Evolutionary conservation across 2,113 vertebrate genomes (phyloP), one percentile per base, ranked within the genome.

Genomic region (Peromyscus californicus): DNA sequence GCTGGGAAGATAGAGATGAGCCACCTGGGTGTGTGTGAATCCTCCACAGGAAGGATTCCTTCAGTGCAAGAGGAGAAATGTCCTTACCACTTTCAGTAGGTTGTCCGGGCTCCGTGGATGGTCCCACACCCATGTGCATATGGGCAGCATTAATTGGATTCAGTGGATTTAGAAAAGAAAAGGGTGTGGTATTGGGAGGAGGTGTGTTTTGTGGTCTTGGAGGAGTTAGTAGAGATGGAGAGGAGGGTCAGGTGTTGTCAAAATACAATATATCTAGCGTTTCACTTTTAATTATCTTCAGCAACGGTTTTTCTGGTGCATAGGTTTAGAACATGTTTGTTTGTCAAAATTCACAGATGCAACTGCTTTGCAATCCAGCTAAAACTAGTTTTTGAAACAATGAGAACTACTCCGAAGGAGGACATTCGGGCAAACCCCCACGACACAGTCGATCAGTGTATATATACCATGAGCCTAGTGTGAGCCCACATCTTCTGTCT

Each of bases 261-360:
- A 85, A 65, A 67, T 31, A 31, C 0, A 0, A 65, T 45, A 10
- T 33, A 45, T 67, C 26, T 42, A 48, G n/a, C 61, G 48, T 10
- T 97, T 97, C 1, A 22, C 92, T 90, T 83, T 83, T 97, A 87
- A 98, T 98, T 98, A 97, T 92, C 91, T 90, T 97, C 86, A 97
- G 95, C 97, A 98, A 96, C 33, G 54, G 91, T 22, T 97, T 98
- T 98, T 97, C 95, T 95, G 61, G 54, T 42, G 45, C 54, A 39
- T 95, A 91, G 89, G 92, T 93, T 95, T 95, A 92, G 91, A 63
- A 96, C 94, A 92, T 96, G 61, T 90, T 93, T 97, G 95, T 98
- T 98, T 97, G 89, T 96, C 76, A 96, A 97, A 96, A 97, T 48
- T 97, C 91, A 33, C 91, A 98, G 96, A 98, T 75, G 94, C 97